Evolutionary conservation across 2,888 invertebrate species (phyloP).

Genomic region (Pterobdella sp.): DNA sequence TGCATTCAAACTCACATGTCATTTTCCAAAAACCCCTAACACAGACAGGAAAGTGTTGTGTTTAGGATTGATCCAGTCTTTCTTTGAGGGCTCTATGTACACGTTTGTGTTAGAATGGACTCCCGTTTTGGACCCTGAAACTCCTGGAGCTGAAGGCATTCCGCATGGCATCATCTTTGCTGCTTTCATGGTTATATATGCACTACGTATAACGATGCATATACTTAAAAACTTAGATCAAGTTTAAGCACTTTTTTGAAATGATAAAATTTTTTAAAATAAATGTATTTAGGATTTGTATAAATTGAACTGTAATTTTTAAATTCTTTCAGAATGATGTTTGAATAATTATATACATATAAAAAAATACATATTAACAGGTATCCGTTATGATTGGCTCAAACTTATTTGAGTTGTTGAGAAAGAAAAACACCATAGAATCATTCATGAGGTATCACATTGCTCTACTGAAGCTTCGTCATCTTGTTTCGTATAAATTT

Average conservation of each 20-base stretch:
- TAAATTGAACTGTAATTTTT: too few relatives aligned
- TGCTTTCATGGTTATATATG: constrained; percentile 51
- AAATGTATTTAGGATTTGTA: too few relatives aligned
- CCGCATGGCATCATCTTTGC: constrained; percentile 56
- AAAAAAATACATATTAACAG: too few relatives aligned
- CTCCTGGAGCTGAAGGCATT: constrained; percentile 39
- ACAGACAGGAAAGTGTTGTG: constrained; percentile 52
- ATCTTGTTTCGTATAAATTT: too few relatives aligned
- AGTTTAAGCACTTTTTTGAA: too few relatives aligned
- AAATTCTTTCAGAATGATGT: too few relatives aligned
- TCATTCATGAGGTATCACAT: constrained; percentile 52
- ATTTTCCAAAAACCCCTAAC: constrained; percentile 29
- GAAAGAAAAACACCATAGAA: constrained; percentile 46
- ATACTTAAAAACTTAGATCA: too few relatives aligned
- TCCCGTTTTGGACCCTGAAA: constrained; percentile 50
- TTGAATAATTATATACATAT: too few relatives aligned
- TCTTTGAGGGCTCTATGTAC: constrained; percentile 56
- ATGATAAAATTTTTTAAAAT: too few relatives aligned
- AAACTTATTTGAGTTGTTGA: constrained; percentile 51
- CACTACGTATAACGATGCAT: background rate
- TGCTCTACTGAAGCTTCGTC: too few relatives aligned
- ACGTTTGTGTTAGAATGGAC: constrained; percentile 57
- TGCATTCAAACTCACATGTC: background rate
- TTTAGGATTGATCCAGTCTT: constrained; percentile 54
- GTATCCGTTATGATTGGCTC: constrained; percentile 55